phyloP scores from a whole-genome alignment of 2,888 invertebrate species.

The Halictus quadricinctus region DNA sequence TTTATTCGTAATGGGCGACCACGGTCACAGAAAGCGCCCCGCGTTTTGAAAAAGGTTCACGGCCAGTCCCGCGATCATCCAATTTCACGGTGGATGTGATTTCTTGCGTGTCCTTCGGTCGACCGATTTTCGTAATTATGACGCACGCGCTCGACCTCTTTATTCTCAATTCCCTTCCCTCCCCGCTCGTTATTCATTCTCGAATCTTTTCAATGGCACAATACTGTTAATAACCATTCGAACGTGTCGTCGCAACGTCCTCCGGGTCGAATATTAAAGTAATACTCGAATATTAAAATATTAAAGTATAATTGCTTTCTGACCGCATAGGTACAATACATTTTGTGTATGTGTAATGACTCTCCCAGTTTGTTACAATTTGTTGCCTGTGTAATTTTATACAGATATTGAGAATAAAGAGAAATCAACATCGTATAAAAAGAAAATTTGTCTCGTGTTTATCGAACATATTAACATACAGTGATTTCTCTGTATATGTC shows the following conservation, averaged over 20 bases:
- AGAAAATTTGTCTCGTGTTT: too few relatives aligned
- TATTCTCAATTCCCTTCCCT: background rate
- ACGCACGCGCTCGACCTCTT: background rate
- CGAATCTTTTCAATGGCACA: background rate
- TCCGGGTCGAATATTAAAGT: background rate
- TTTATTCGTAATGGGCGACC: conserved; percentile 60
- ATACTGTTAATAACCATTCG: background rate
- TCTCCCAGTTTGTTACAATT: too few relatives aligned
- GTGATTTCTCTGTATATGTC: too few relatives aligned
- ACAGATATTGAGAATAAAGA: too few relatives aligned
- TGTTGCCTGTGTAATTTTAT: too few relatives aligned
- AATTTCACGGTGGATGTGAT: conserved; percentile 67
- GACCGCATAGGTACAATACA: too few relatives aligned
- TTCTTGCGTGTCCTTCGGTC: conserved; percentile 42
- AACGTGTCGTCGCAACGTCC: background rate
- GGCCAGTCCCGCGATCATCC: conserved; percentile 64
- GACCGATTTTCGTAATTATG: conserved; percentile 54
- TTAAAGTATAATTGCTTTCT: too few relatives aligned
- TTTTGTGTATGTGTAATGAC: too few relatives aligned
- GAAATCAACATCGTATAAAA: too few relatives aligned
- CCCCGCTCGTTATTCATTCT: background rate
- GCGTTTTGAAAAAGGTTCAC: conserved; percentile 26
- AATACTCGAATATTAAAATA: too few relatives aligned
- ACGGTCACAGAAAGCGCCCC: conserved; percentile 34
- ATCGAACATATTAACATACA: too few relatives aligned